Percentiles rank a stretch among this genome's conserved stretches.
Conservation (phyloP, 2,888 invertebrate species). For the Hermaeophaga mercurialis region DNA sequence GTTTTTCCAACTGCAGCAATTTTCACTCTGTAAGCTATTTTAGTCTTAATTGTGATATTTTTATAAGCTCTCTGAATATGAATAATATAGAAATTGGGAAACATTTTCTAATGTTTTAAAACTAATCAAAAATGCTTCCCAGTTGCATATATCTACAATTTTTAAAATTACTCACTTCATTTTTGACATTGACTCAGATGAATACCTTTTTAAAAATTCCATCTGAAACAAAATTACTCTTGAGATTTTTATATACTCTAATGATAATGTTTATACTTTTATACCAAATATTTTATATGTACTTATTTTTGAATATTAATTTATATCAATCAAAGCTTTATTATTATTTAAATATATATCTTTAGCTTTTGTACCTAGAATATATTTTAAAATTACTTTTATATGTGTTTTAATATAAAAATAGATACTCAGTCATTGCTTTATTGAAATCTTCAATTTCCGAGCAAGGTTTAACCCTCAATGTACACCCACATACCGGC, state of each 20-base stretch:
- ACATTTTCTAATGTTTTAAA: neutral
- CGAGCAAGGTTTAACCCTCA: no score
- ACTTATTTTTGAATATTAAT: slow-evolving; percentile 13
- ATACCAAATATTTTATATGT: slow-evolving; percentile 24
- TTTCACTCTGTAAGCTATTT: neutral
- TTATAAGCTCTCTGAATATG: neutral
- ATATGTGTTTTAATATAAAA: neutral
- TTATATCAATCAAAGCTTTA: slow-evolving; percentile 22
- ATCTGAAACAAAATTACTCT: slow-evolving; percentile 31
- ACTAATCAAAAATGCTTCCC: neutral
- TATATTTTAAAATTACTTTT: neutral
- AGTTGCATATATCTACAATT: neutral
- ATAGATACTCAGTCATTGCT: no score
- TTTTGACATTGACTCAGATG: slow-evolving; percentile 10
- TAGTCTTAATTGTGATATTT: slow-evolving; percentile 14
- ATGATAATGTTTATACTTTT: neutral
- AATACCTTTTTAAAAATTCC: slow-evolving; percentile 27
- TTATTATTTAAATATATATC: slow-evolving; percentile 3
- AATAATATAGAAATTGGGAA: neutral
- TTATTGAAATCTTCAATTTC: no score
- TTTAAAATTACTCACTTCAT: slow-evolving; percentile 30
- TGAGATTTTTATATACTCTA: neutral
- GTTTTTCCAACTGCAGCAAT: slow-evolving; percentile 11
- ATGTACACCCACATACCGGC: no score
- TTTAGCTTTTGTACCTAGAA: slow-evolving; percentile 19